Conservation (phyloP, 2,797 vertebrate genomes). For the Enteromius radiatus region DNA sequence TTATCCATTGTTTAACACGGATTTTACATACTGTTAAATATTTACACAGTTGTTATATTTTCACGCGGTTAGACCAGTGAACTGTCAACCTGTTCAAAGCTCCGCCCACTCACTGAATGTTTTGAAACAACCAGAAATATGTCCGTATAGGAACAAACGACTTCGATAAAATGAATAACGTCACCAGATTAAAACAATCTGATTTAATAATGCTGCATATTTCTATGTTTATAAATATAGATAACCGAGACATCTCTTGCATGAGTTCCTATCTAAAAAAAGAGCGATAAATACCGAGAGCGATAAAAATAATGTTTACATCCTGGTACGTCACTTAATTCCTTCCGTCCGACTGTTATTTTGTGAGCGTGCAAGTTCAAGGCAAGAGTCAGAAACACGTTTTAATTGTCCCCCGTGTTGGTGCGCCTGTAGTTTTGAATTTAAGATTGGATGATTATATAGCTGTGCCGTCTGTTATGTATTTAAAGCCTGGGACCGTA, state of each 20-base stretch:
- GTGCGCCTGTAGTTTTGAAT: not conserved
- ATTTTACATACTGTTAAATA: not conserved
- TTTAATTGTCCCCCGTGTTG: not conserved
- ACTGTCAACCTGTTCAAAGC: not conserved
- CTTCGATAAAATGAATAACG: not conserved
- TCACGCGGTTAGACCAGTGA: not conserved
- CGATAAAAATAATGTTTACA: slow-evolving; percentile 1
- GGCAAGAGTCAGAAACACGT: not conserved
- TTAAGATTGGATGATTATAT: too few relatives aligned
- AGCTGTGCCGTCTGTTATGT: slow-evolving; percentile 23
- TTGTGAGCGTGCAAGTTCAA: not conserved
- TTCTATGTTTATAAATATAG: not conserved
- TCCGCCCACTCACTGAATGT: slow-evolving; percentile 39
- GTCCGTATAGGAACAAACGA: slow-evolving; percentile 51
- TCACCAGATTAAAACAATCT: too few relatives aligned
- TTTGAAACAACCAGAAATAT: slow-evolving; percentile 50
- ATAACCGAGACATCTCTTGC: not conserved
- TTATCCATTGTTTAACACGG: not conserved
- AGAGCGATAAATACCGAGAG: not conserved
- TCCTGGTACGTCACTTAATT: slow-evolving; percentile 52
- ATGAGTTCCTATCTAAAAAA: not conserved
- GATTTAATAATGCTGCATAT: not conserved
- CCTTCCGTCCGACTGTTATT: slow-evolving; percentile 25
- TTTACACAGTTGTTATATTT: not conserved
- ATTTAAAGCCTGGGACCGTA: not conserved